A percentile compares a stretch with the other conserved stretches of the same genome.
phyloP scores from a whole-genome alignment of 2,113 vertebrate genomes.

The Athene cunicularia region DNA sequence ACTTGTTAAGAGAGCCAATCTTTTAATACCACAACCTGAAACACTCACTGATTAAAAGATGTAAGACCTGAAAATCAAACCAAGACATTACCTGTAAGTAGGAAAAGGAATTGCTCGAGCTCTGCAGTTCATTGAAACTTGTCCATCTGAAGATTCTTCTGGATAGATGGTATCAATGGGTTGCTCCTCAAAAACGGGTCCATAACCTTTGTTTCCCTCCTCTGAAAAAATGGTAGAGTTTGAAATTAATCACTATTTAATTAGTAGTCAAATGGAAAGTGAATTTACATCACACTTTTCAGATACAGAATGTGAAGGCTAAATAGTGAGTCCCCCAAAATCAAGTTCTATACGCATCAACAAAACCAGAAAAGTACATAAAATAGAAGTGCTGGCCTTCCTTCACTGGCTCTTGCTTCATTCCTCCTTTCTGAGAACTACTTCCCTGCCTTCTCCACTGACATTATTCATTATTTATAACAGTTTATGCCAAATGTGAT shows the following conservation, averaged over 20 bases:
- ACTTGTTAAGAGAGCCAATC: neutral
- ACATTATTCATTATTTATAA: neutral
- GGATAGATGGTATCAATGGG: constrained; percentile 95
- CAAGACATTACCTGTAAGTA: constrained; percentile 86
- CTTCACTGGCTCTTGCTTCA: neutral
- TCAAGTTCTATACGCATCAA: neutral
- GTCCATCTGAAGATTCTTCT: constrained; percentile 93
- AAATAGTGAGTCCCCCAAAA: neutral
- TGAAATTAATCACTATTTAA: neutral
- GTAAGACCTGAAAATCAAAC: neutral
- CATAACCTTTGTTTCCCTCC: constrained; percentile 86
- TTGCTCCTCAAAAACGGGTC: constrained; percentile 96
- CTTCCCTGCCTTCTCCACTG: neutral
- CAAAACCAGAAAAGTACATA: neutral
- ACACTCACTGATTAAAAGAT: neutral
- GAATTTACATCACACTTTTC: neutral
- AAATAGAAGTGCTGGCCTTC: neutral
- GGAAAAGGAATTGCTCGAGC: constrained; percentile 88
- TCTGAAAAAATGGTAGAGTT: constrained; percentile 70
- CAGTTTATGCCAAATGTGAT: neutral
- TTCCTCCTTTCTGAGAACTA: neutral
- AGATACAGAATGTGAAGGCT: neutral
- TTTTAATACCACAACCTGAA: neutral
- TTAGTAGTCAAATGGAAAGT: neutral
- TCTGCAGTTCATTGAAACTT: constrained; percentile 91